A percentile compares a stretch with the other conserved stretches of the same genome.
phyloP scores from a whole-genome alignment of 2,888 invertebrate species.

The Cerceris ruficornis region DNA sequence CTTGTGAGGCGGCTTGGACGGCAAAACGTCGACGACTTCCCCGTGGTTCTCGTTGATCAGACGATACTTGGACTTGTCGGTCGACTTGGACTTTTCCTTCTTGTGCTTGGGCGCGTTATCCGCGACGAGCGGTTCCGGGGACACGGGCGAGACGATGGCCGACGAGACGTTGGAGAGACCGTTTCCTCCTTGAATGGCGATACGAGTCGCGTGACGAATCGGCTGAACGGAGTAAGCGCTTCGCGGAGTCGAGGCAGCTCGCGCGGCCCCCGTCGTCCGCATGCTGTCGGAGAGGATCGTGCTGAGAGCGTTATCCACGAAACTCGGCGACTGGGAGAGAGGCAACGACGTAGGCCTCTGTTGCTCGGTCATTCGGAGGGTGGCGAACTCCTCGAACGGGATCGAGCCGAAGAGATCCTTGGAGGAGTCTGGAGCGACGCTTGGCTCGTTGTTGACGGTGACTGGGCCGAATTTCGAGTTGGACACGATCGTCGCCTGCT shows the following conservation, averaged over 20 bases:
- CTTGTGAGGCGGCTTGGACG: conserved; percentile 67
- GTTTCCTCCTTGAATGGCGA: conserved; percentile 70
- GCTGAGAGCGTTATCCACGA: conserved; percentile 68
- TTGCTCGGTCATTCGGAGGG: conserved; percentile 64
- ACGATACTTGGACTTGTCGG: conserved; percentile 82
- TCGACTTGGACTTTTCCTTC: conserved; percentile 80
- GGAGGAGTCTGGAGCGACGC: conserved; percentile 33
- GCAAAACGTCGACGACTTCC: conserved; percentile 74
- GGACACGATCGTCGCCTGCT: conserved; percentile 20
- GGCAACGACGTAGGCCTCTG: conserved; percentile 74
- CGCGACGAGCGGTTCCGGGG: conserved; percentile 75
- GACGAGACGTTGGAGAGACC: conserved; percentile 68
- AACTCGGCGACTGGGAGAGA: conserved; percentile 71
- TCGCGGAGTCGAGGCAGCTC: conserved; percentile 4
- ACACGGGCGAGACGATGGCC: conserved; percentile 71
- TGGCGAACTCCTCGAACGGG: conserved; percentile 78
- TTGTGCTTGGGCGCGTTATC: conserved; percentile 74
- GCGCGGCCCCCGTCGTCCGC: conserved; percentile 36
- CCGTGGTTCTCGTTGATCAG: conserved; percentile 82
- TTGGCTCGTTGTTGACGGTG: conserved; percentile 73
- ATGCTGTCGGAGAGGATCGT: conserved; percentile 63
- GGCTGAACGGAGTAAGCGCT: conserved; percentile 61
- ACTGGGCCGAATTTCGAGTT: conserved; percentile 74
- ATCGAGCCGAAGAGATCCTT: conserved; percentile 80
- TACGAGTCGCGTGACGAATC: conserved; percentile 64